phyloP scores from a whole-genome alignment of 1,140 invertebrate species.

The Drosophila varians region DNA sequence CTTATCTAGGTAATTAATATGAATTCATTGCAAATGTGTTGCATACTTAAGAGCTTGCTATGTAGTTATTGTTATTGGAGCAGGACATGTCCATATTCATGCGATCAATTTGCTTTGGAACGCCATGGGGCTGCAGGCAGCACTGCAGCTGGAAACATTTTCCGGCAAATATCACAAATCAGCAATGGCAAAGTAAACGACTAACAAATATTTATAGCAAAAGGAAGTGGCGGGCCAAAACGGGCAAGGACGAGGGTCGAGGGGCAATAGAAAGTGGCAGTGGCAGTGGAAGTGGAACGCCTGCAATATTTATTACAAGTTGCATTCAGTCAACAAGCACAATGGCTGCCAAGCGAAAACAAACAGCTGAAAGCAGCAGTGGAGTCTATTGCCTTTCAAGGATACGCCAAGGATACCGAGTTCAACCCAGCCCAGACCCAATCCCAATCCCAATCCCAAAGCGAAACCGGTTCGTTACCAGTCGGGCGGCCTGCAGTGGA shows the following conservation, averaged over 20 bases:
- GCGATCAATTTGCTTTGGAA: constrained; percentile 59
- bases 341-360: constrained; percentile 64
- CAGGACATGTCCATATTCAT: constrained; percentile 43
- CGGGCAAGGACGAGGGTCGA: not conserved
- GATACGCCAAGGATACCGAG: constrained; percentile 15
- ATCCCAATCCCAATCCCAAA: not conserved
- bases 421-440: constrained; percentile 3
- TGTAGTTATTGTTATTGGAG: constrained; percentile 5
- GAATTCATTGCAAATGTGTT: constrained; percentile 75
- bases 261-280: constrained; percentile 2
- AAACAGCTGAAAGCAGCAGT: constrained; percentile 47
- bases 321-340: constrained; percentile 67
- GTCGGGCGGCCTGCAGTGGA: constrained; percentile 45
- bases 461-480: constrained; percentile 1
- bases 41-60: constrained; percentile 58
- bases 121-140: not conserved
- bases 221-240: constrained; percentile 21
- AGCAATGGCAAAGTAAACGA: constrained; percentile 73
- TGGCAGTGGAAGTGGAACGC: constrained; percentile 30
- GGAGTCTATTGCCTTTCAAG: constrained; percentile 73
- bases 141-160: constrained; percentile 56
- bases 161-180: constrained; percentile 80
- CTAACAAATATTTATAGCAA: constrained; percentile 79
- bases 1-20: constrained; percentile 74
- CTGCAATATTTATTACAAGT: constrained; percentile 81